A percentile compares a stretch with the other conserved stretches of the same genome.
Conservation (phyloP, 2,797 vertebrate species). For the Craterocephalus amniculus region DNA sequence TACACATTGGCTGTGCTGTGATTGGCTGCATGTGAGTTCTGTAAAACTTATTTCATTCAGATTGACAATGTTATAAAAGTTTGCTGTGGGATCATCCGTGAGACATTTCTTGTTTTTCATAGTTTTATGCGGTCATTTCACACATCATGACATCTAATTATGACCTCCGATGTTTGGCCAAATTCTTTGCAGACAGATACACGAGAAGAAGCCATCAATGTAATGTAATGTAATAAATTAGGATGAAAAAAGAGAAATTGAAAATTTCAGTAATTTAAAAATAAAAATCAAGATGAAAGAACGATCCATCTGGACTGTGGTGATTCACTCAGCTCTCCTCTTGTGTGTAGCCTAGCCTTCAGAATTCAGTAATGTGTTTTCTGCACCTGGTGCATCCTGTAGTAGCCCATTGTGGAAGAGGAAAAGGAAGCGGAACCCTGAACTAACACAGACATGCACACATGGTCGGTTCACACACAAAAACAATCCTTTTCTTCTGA, state of each 20-base stretch:
- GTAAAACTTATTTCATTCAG: background rate
- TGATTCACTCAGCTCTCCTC: background rate
- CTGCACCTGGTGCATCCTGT: conserved; percentile 52
- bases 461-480: conserved; percentile 4
- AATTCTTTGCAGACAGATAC: background rate
- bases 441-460: conserved; percentile 9
- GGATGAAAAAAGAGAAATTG: background rate
- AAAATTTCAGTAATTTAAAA: background rate
- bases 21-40: background rate
- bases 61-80: background rate
- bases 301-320: background rate
- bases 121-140: background rate
- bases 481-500: conserved; percentile 21
- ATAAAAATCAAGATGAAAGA: background rate
- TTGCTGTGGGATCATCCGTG: too few species aligned
- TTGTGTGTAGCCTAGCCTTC: background rate
- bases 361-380: conserved; percentile 18
- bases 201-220: background rate
- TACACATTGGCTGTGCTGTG: background rate
- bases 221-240: background rate
- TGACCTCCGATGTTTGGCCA: background rate
- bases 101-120: background rate
- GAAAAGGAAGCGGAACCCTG: conserved; percentile 55
- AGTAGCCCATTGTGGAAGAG: conserved; percentile 26
- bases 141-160: background rate